Base-by-base conservation (phyloP, 2,113 vertebrate species). In the Morone chrysops region DNA sequence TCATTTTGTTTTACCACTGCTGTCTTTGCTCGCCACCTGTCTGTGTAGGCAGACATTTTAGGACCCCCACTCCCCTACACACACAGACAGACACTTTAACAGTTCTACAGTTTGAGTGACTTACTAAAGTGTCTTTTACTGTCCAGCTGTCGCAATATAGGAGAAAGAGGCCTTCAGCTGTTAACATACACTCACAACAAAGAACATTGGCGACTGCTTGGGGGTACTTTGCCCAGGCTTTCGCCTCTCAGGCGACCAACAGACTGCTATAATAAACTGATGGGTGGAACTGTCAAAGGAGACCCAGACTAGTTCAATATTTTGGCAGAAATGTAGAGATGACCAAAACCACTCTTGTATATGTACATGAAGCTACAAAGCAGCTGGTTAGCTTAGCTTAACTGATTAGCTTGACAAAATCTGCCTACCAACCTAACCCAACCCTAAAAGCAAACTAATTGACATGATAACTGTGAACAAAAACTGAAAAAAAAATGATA, bases 121-220 rank as follows among this genome's bases (percentile, higher is more conserved):
- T 65, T 17, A 80, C 67, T 85, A 67, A 83, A 78, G 81, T 50
- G 82, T 81, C 76, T 84, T 90, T 90, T 84, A 85, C 76, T 25
- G 79, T 80, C 83, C 92, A 91, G 92, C 89, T 93, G 90, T 87
- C 78, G 67, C 47, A 56, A 60, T 69, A 7, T 20, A 63, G 68
- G 5, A 78, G 47, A 65, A 43, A 51, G 6, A 57, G 66, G 75
- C 78, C 60, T 70, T 92, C 89, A 92, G 89, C 90, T 92, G 92
- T 90, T 84, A 47, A 17, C 45, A 8, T 14, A 54, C 43, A 38
- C 57, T 66, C 59, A 74, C 54, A 78, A 73, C 56, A 84, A 78
- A 86, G 88, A 61, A 45, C 2, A 12, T 31, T 9, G 62, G 31
- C 47, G 54, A 65, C 5, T 47, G 72, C 57, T 12, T 20, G 1